A percentile compares a stretch with the other conserved stretches of the same genome.
Conservation (phyloP, 2,797 vertebrate genomes). For the Geotrypetes seraphini region DNA sequence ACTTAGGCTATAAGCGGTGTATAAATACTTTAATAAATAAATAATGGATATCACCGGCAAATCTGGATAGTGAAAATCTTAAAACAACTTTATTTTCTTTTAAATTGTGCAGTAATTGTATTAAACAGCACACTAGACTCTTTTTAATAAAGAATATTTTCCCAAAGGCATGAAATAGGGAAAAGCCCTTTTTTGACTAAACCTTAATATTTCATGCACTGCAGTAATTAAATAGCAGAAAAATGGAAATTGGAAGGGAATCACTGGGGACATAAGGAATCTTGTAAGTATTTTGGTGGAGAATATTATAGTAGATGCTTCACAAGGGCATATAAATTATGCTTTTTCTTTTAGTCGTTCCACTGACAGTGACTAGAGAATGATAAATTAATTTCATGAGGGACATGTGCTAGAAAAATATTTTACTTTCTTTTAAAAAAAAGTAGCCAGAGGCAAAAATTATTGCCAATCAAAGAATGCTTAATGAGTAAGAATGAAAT, state of each 20-base stretch:
- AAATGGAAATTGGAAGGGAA: neutral
- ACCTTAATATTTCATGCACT: accelerated
- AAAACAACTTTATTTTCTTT: too few relatives aligned
- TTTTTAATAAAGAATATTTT: too few relatives aligned
- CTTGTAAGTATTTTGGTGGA: neutral
- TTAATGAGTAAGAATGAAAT: neutral
- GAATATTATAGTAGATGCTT: conserved; percentile 12
- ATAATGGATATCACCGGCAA: too few relatives aligned
- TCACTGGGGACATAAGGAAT: conserved; percentile 1
- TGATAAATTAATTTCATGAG: neutral
- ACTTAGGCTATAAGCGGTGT: too few relatives aligned
- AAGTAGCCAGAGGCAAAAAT: conserved; percentile 3
- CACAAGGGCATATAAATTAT: conserved; percentile 17
- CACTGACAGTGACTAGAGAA: conserved; percentile 4
- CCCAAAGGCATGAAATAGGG: too few relatives aligned
- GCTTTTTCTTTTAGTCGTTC: conserved; percentile 2
- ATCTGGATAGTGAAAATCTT: too few relatives aligned
- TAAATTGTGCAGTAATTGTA: too few relatives aligned
- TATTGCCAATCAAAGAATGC: conserved; percentile 3
- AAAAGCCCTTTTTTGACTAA: too few relatives aligned
- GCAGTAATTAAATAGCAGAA: neutral
- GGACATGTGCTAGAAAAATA: conserved; percentile 1
- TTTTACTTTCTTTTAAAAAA: conserved; percentile 11
- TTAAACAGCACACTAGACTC: too few relatives aligned
- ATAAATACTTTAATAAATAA: too few relatives aligned